Evolutionary conservation across 2,888 invertebrate species (phyloP).

Genomic region (Conops quadrifasciatus): DNA sequence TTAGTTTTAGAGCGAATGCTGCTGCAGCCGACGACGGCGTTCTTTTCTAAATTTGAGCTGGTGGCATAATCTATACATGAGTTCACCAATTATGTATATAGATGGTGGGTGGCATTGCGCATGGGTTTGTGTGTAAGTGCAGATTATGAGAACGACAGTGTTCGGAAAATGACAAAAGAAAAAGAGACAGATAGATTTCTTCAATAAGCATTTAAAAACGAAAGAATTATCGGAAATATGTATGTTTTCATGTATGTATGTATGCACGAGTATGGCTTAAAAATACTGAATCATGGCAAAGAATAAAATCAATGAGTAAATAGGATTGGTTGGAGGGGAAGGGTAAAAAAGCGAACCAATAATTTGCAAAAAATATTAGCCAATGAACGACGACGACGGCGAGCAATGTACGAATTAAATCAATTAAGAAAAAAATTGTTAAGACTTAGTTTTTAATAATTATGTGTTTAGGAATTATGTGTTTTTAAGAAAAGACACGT

Average conservation of each 20-base stretch:
- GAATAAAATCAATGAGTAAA: background rate
- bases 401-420: background rate
- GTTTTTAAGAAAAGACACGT: too few relatives aligned
- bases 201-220: constrained; percentile 21
- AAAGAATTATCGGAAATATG: too few relatives aligned
- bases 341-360: background rate
- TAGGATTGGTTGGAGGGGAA: background rate
- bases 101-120: background rate
- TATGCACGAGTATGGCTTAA: too few relatives aligned
- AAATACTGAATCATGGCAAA: too few relatives aligned
- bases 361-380: background rate
- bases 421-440: too few relatives aligned
- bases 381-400: background rate
- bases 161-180: constrained; percentile 39
- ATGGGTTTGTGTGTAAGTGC: background rate
- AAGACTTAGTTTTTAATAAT: too few relatives aligned
- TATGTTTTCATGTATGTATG: too few relatives aligned
- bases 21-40: constrained; percentile 49
- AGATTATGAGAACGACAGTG: background rate
- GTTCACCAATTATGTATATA: constrained; percentile 10
- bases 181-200: constrained; percentile 36
- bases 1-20: constrained; percentile 65
- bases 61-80: constrained; percentile 58
- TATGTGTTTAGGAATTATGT: too few relatives aligned
- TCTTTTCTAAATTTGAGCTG: constrained; percentile 65